phyloP scores from a whole-genome alignment of 1,140 invertebrate species.

The Antheraea mylitta region DNA sequence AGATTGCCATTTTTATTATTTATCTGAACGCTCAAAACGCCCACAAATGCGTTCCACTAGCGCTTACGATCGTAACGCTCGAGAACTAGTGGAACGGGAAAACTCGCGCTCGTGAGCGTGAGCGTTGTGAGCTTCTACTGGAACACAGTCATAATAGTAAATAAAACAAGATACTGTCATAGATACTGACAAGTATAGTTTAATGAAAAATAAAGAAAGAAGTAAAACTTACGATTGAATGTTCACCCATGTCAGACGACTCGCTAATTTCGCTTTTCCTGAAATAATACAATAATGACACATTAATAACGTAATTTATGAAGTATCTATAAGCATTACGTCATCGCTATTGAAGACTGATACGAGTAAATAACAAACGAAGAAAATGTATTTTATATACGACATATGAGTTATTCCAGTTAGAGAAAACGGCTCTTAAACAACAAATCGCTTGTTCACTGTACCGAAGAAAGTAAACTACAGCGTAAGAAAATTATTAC shows the following conservation, averaged over 20 bases:
- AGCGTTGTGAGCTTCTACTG: no score
- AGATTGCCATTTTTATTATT: no score
- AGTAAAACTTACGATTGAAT: conserved; percentile 41
- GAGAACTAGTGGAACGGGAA: no score
- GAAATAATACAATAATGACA: conserved; percentile 33
- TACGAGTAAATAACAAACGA: conserved; percentile 4
- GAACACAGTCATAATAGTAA: no score
- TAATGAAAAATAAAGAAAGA: not conserved
- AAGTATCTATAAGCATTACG: not conserved
- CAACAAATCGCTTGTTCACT: conserved; percentile 45
- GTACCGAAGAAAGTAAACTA: conserved; percentile 40
- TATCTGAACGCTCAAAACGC: no score
- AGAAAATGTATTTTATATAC: conserved; percentile 21
- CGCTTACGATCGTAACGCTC: no score
- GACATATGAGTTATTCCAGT: conserved; percentile 34
- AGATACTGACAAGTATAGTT: not conserved
- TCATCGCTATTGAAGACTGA: not conserved
- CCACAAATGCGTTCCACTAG: no score
- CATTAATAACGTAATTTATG: not conserved
- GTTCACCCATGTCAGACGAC: conserved; percentile 39
- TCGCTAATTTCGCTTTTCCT: conserved; percentile 53
- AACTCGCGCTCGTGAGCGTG: no score
- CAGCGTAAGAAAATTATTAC: conserved; percentile 35
- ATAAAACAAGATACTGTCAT: not conserved
- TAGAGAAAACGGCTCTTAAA: conserved; percentile 40